Evolutionary conservation across 37 sponge, comb jelly and placozoan genomes (phyloP), one percentile per base, ranked within the genome.

Genomic region (Cladorhizidae sp.): DNA sequence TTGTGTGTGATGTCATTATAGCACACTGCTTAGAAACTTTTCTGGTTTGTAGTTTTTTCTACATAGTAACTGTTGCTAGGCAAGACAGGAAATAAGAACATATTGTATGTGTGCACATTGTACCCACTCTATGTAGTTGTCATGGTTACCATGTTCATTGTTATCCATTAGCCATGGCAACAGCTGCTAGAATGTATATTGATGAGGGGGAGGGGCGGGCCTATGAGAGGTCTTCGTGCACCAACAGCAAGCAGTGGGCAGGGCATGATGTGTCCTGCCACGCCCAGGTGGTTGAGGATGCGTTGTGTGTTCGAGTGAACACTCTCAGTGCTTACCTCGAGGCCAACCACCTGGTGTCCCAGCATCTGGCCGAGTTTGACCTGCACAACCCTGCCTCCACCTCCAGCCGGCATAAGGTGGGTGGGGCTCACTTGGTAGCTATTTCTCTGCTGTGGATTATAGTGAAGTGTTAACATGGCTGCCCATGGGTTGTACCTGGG

Each of bases 291-390:
- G 70, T 78, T 0, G 56, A 65, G 15, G 69, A 76, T 35, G 69
- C 67, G 31, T 45, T 91, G 33, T 92, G 93, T 56, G 35, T 76
- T 20, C 31, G 96, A 75, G 90, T 85, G 18, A 95, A 92, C 54
- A 86, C 93, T 21, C 20, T 88, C 1, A 54, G 69, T 1, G 40
- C 72, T 2, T 95, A 83, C 65, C 64, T 73, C 31, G 90, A 92
- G 36, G 87, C 75, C 49, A 89, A 92, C 70, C 84, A 81, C 63
- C 51, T 81, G 79, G 93, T 92, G 38, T 2, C 85, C 23, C 40
- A 41, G n/a, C 0, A 39, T 18, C 3, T 59, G 28, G 61, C 69
- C 29, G 45, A 71, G 9, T 45, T 71, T 41, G 49, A n/a, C 12
- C 72, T 71, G n/a, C 72, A 23, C 29, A 71, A 3, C 3, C 50